A percentile compares a stretch with the other conserved stretches of the same genome.
phyloP scores from a whole-genome alignment of 2,888 invertebrate species.

The Tipula confusa region DNA sequence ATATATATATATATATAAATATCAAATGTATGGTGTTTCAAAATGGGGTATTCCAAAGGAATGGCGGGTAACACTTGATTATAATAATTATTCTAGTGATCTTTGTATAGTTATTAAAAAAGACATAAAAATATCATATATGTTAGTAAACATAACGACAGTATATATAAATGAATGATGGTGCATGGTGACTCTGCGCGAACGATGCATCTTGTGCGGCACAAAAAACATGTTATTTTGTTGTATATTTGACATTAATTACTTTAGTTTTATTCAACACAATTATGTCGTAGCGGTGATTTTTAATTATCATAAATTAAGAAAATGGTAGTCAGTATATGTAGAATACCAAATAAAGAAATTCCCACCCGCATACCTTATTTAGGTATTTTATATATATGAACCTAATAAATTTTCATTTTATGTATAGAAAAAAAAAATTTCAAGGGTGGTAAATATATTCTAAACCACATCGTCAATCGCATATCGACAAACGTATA shows the following conservation, averaged over 20 bases:
- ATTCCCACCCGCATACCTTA: not conserved
- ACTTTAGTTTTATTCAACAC: not conserved
- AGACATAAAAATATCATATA: not conserved
- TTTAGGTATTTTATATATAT: not conserved
- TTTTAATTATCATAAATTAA: not conserved
- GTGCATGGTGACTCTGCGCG: not conserved
- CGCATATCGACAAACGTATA: not conserved
- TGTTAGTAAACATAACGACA: not conserved
- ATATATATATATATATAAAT: too few species aligned
- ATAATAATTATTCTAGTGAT: not conserved
- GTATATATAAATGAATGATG: not conserved
- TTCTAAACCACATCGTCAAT: not conserved
- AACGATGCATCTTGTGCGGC: not conserved
- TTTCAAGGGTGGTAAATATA: slow-evolving; percentile 4
- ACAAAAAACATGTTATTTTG: not conserved
- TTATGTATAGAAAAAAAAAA: not conserved
- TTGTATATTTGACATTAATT: not conserved
- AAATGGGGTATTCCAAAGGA: not conserved
- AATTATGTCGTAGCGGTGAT: too few species aligned
- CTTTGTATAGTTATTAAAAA: not conserved
- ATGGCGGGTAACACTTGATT: not conserved
- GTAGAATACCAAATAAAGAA: not conserved
- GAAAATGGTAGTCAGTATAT: too few species aligned
- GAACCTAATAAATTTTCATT: not conserved
- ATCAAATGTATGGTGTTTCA: too few species aligned